Percentiles rank a stretch among this genome's conserved stretches.
Conservation (phyloP, 2,113 vertebrate species). For the Noturus placidus region DNA sequence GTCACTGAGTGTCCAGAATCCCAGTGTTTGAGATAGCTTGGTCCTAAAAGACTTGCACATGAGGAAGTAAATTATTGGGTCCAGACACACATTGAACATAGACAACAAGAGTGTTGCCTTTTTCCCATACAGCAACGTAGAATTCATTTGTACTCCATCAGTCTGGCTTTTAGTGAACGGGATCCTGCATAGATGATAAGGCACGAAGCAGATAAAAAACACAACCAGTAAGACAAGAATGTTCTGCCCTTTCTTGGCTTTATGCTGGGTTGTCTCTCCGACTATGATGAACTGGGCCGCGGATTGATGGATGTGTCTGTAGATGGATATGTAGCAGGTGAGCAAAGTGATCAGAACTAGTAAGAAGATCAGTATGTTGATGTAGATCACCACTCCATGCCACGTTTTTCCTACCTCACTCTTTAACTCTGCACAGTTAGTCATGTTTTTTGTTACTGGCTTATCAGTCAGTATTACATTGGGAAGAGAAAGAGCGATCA, state of each 20-base stretch:
- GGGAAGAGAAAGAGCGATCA: constrained; percentile 68
- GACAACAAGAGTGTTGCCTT: constrained; percentile 71
- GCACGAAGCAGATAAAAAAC: constrained; percentile 75
- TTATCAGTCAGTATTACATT: constrained; percentile 70
- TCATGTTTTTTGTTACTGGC: background rate
- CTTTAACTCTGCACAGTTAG: constrained; percentile 70
- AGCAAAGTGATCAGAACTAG: constrained; percentile 28
- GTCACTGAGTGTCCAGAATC: background rate
- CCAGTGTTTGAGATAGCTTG: background rate
- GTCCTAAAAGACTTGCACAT: constrained; percentile 60
- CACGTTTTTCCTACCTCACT: constrained; percentile 61
- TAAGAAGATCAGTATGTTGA: constrained; percentile 36
- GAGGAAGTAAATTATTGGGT: constrained; percentile 77
- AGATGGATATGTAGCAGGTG: constrained; percentile 37
- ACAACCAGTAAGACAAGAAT: constrained; percentile 68
- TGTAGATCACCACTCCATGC: constrained; percentile 71
- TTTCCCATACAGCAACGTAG: background rate
- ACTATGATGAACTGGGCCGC: constrained; percentile 6
- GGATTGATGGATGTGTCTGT: constrained; percentile 10
- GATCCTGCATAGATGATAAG: constrained; percentile 68
- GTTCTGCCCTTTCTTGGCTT: constrained; percentile 9
- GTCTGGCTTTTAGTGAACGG: constrained; percentile 75
- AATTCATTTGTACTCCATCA: constrained; percentile 55
- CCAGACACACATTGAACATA: constrained; percentile 72
- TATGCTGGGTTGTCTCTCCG: no score